Base-by-base conservation (phyloP, 2,113 vertebrate species). In the Nothoprocta perdicaria region DNA sequence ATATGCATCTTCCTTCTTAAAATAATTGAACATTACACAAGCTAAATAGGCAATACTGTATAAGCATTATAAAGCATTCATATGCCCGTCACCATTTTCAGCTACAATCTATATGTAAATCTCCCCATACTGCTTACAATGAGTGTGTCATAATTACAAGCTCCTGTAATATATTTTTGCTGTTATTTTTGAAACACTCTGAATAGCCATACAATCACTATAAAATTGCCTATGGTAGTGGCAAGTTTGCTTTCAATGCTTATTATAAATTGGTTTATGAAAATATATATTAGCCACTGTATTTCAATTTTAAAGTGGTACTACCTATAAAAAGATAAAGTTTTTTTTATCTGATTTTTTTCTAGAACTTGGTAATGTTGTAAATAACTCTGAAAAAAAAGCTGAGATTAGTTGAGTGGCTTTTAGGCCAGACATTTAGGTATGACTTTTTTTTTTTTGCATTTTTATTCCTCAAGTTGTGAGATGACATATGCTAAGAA, bases 161-260 rank as follows among this genome's bases (percentile, higher is more conserved):
- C 2, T 46, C 5, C 43, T 73, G 17, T 19, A 57, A 61, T 80
- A 53, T 61, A 72, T 86, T 90, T 93, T 93, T 84, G 24, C 4
- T 71, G 14, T 85, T 84, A 61, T 63, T 87, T 94, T 88, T 93
- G 22, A 86, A 74, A 33, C 46, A 58, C 72, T 77, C 69, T 26
- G n/a, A 91, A 90, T 38, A 71, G 10, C 38, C 46, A 8, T 65
- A 92, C 26, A 88, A 74, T 86, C 55, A 75, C 52, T 67, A 55
- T 60, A 71, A 92, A 83, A 83, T 72, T 84, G 57, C 40, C 6
- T 62, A 8, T 41, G 6, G 6, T 71, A 53, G 7, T 27, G 53
- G 41, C 9, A 80, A 48, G 10, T 88, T 95, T 92, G 29, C 45
- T 91, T 78, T 94, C 35, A 58, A 93, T 95, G 11, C 1, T 76